A percentile compares a stretch with the other conserved stretches of the same genome.
Conservation (phyloP, 2,888 invertebrate species). For the Cryptosula pallasiana region DNA sequence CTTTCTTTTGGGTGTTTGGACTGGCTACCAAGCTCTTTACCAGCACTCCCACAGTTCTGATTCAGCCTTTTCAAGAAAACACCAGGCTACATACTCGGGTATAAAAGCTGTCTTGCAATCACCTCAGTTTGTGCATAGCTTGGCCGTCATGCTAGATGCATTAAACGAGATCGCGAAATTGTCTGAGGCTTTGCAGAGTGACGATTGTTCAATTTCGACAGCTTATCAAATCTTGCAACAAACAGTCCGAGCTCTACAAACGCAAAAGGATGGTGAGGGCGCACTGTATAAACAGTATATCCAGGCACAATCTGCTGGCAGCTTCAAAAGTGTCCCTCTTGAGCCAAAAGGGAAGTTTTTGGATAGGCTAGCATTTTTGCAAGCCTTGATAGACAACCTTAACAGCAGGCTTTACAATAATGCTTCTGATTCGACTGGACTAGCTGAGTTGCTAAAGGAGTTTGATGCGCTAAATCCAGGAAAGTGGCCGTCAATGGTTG, state of each 20-base stretch:
- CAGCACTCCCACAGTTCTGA: no score
- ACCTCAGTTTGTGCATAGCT: not conserved
- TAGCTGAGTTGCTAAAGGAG: not conserved
- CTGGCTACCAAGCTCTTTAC: no score
- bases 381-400: not conserved
- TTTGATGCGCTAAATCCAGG: not conserved
- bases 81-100: not conserved
- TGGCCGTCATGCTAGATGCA: not conserved
- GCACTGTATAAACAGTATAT: not conserved
- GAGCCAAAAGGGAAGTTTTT: not conserved
- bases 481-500: not conserved
- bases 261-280: not conserved
- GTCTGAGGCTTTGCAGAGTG: not conserved
- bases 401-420: no score
- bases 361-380: not conserved
- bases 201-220: not conserved
- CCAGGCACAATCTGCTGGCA: not conserved
- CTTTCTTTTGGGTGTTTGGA: no score
- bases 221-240: not conserved
- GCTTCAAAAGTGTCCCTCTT: not conserved
- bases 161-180: not conserved
- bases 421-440: not conserved
- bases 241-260: not conserved
- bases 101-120: not conserved
- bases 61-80: no score